phyloP scores from a whole-genome alignment of 1,140 invertebrate genomes.

The Drosophila teissieri region DNA sequence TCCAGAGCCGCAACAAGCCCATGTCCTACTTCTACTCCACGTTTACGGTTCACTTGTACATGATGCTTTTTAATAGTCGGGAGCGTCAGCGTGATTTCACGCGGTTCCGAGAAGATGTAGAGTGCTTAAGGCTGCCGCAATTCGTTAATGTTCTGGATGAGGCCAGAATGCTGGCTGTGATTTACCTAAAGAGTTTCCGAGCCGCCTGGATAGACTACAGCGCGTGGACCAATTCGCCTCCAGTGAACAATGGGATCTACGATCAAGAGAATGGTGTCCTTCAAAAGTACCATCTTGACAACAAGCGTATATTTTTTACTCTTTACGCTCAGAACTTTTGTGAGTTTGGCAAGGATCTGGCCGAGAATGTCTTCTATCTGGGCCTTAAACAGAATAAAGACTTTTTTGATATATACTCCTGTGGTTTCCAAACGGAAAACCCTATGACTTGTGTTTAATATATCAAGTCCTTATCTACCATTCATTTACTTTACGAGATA shows the following conservation, averaged over 20 bases:
- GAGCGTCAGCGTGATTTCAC: slow-evolving; percentile 60
- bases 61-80: slow-evolving; percentile 71
- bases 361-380: slow-evolving; percentile 73
- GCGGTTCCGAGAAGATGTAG: slow-evolving; percentile 61
- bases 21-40: slow-evolving; percentile 81
- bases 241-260: slow-evolving; percentile 50
- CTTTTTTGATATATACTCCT: slow-evolving; percentile 67
- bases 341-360: slow-evolving; percentile 77
- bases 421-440: slow-evolving; percentile 59
- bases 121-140: slow-evolving; percentile 75
- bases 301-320: slow-evolving; percentile 74
- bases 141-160: slow-evolving; percentile 77
- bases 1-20: slow-evolving; percentile 74
- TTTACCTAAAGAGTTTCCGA: slow-evolving; percentile 79
- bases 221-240: slow-evolving; percentile 43
- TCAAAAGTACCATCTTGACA: slow-evolving; percentile 53
- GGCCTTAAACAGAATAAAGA: slow-evolving; percentile 73
- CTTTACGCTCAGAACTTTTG: slow-evolving; percentile 80
- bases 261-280: slow-evolving; percentile 73
- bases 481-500: too few relatives aligned
- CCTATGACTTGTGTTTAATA: slow-evolving; percentile 48
- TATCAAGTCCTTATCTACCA: not conserved
- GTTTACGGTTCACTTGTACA: slow-evolving; percentile 75
- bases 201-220: slow-evolving; percentile 70
- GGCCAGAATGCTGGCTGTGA: slow-evolving; percentile 68